Base-by-base conservation (phyloP, 2,888 invertebrate genomes). In the Callyntrura guangdongensis region DNA sequence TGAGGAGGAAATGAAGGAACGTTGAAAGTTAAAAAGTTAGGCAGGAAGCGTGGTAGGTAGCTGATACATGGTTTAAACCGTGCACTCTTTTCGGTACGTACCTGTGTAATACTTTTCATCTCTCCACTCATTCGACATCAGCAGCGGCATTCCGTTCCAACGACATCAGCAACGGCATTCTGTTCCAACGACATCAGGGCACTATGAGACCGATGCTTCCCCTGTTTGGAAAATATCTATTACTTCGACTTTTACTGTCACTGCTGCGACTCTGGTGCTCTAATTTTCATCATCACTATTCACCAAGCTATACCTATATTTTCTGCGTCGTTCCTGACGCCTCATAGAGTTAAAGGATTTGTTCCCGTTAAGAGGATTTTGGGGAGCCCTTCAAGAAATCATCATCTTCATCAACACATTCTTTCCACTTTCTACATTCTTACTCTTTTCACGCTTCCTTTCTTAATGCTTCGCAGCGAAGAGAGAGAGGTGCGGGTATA, bases 301-400 rank as follows among this genome's bases (percentile, higher is more conserved):
- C 36, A 36, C 36, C 36, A 6, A 2, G 36, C 36, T 36, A 6
- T 36, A 2, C 36, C 36, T 36, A 36, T 53, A 53, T 53, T 14
- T 53, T 53, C 3, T 53, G 14, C 8, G n/a, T 53, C 27, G 56
- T 27, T 56, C 59, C 56, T 56, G 79, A 79, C 36, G 27, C 17
- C 27, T 1, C 79, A 79, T 79, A 17, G 12, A 82, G 20, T 82
- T 36, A 0, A 45, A 45, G 64, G 81, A 81, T 81, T 81, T 56
- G 36, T 22, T 81, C n/a, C n/a, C 12, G 47, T 17, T 64, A 82
- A 82, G 82, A 59, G 74, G 79, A 87, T 81, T 87, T 81, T 67
- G 36, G 69, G 81, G 56, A 81, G 45, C 36, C 79, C 64, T 81
- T 87, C 56, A 56, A 5, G 36, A 69, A 87, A 79, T 86, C 27